Base-by-base conservation (phyloP, 2,797 vertebrate genomes). In the Trematomus bernacchii region DNA sequence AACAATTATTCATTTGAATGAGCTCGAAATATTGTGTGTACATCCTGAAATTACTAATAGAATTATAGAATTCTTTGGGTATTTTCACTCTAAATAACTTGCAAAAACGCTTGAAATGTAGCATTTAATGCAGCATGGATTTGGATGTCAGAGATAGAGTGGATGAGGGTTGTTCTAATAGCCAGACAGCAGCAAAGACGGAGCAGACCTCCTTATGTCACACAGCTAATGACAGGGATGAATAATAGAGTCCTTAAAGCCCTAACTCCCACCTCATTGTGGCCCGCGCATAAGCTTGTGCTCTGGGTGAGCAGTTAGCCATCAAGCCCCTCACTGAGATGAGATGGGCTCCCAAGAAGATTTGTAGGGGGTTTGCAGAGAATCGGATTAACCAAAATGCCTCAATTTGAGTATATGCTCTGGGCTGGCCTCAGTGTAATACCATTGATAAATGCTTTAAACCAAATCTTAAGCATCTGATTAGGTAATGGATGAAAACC, bases 351-450 rank as follows among this genome's bases (percentile, higher is more conserved):
- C 77, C 74, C 88, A 86, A 90, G 91, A 87, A 90, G 91, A 91
- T 91, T 93, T 85, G 66, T 57, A 46, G 53, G 33, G 54, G 6
- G 53, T 59, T 64, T 71, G 23, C 63, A 89, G 76, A 76, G 85
- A 89, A 92, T 91, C 84, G 77, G 92, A 94, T 95, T 92, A 94
- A 75, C 78, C 68, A 79, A 91, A 88, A 89, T 86, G 85, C 73
- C 80, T 89, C 78, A 87, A 78, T 77, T 81, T 79, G 73, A 82
- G 77, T 86, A 89, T 90, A 88, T 79, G 74, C 77, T 80, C 63
- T 40, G 18, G 70, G 64, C 76, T 72, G 83, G 78, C 84, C 80
- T 76, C 57, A 46, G 63, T 84, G 69, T 90, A 85, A 89, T 87
- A 77, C 82, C 79, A 75, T 42, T 82, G 77, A 86, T 73, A 87